Base-by-base conservation (phyloP, 1,140 invertebrate genomes). In the Procambarus clarkii region DNA sequence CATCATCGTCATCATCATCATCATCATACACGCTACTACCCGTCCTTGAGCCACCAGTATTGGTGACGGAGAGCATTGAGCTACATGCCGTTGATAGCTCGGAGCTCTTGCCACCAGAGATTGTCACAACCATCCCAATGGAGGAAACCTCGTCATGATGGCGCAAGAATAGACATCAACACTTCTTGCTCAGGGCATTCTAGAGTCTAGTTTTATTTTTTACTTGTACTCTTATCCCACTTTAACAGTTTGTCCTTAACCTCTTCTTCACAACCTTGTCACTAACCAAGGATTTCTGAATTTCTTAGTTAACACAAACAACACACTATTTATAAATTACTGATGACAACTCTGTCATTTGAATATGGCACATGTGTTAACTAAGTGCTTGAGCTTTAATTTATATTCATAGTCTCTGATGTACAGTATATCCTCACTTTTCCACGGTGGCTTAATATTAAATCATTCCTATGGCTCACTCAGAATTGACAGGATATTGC, bases 161-260 rank as follows among this genome's bases (percentile, higher is more conserved):
- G 88, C 85, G 88, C 81, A 91, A 84, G 74, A 91, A 78, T 76
- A 50, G 74, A 78, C 88, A 85, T 77, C 81, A 91, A 83, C 60
- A 85, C 88, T 91, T 91, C 74, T 84, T 91, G 83, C 88, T 91
- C 88, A 91, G 88, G 88, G 88, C 88, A 91, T 78, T 91, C 48
- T 84, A 78, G 85, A 88, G 50, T 80, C 58, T 60, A 34, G 13
- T 46, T 46, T 84, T 84, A 54, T 84, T 84, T 46, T 69, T 45
- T 69, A 64, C 60, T 45, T 71, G 60, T 48, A 58, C 24, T 71
- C 82, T 84, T 71, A 64, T 64, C 64, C 60, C 60, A 44, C 60
- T 64, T 64, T 18, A 69, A 84, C 58, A 71, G n/a, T 71, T 69
- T 80, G 50, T 50, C 13, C 15, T 24, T 80, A 21, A 46, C 13